Evolutionary conservation across 1,140 invertebrate species (phyloP).

Genomic region (Eulimnadia texana): DNA sequence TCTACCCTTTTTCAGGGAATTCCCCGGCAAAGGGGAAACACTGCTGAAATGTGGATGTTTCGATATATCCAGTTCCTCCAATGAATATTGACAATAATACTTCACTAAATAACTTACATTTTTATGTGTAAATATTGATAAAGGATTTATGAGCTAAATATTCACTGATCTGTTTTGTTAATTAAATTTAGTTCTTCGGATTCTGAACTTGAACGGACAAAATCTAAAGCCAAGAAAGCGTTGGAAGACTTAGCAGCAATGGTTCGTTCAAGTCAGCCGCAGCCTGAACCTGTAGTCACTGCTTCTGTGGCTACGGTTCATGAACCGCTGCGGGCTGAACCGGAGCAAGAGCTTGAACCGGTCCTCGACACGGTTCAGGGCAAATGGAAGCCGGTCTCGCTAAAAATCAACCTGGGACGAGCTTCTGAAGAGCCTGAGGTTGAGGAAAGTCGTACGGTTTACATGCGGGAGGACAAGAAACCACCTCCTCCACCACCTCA

Average conservation of each 20-base stretch:
- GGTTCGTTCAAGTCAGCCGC: not conserved
- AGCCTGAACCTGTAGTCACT: not conserved
- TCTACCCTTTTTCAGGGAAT: too few species aligned
- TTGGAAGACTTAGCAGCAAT: constrained; percentile 3
- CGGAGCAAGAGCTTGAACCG: not conserved
- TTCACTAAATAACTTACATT: too few species aligned
- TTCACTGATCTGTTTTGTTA: too few species aligned
- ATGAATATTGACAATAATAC: too few species aligned
- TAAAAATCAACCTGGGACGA: constrained; percentile 7
- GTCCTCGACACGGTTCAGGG: constrained; percentile 1
- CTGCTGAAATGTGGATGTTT: too few species aligned
- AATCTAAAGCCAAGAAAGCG: constrained; percentile 10
- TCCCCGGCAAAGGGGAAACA: too few species aligned
- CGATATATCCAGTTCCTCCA: too few species aligned
- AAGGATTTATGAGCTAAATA: too few species aligned
- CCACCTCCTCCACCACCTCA: not conserved
- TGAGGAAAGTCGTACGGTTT: not conserved
- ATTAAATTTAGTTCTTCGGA: constrained; percentile 12
- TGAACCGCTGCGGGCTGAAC: not conserved
- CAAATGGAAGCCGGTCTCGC: constrained; percentile 11
- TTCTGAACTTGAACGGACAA: constrained; percentile 10
- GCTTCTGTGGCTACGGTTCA: not conserved
- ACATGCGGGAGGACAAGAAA: constrained; percentile 3
- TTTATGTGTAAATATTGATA: too few species aligned
- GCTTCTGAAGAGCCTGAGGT: constrained; percentile 8